Evolutionary conservation across 2,113 vertebrate species (phyloP), one percentile per base, ranked within the genome.

Genomic region (Cercocebus atys): DNA sequence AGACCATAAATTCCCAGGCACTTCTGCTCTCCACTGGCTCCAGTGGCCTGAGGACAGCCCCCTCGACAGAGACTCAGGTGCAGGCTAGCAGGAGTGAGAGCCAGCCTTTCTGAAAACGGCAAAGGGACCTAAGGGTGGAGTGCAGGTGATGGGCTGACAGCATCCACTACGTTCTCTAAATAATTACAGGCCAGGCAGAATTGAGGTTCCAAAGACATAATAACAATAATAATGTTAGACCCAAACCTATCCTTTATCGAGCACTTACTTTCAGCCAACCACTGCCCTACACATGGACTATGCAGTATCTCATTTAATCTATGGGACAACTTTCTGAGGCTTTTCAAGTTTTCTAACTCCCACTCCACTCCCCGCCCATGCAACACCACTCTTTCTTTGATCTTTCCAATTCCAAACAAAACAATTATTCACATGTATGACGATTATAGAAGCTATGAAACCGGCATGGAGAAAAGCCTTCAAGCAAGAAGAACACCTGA

Each of bases 341-440:
- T 96, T 57, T 50, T 5, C 18, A 18, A 16, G 45, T 55, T n/a
- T 61, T 45, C 83, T 52, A 86, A 75, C 5, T 35, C 82, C 61
- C 50, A 40, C 35, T 12, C 35, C 3, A 22, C 20, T 18, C 61
- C 25, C 18, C 9, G 52, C 43, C 75, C 40, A 27, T 1, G 27
- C 50, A 64, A 20, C 0, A 6, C 64, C 78, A 83, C 22, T 9
- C 3, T 52, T 64, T 88, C 55, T 90, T 75, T 81, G 85, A 85
- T 79, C 52, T 72, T 78, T 79, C 66, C 50, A 40, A 20, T 84
- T 66, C 59, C 23, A 83, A 95, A 52, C 68, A 61, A 86, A 95
- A 40, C 0, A 1, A 59, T 64, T 13, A 73, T 59, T 38, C 73
- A 27, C 40, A 10, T 20, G 45, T 55, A 55, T 27, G 50, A 59